These are phyloP conservation scores for Elephas maximus DNA, from an alignment of 2,113 vertebrate genomes.

Conservation along the genomic window DNA sequence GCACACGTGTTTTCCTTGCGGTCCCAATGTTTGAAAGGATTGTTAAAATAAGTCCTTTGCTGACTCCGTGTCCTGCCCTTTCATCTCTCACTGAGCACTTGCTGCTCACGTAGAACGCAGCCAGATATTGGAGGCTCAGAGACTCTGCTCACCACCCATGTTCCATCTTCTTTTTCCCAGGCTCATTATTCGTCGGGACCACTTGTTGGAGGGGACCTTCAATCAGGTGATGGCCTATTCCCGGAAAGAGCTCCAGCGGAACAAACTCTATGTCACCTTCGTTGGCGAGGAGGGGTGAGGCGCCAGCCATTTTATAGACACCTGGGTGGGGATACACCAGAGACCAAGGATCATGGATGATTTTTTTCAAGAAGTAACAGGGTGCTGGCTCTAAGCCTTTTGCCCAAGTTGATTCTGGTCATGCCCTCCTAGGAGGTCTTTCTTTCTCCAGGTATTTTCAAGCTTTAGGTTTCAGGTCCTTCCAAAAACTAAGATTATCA, in stretches of 20 bases:
- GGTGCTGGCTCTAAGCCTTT: not conserved
- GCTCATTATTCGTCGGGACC: conserved; percentile 96
- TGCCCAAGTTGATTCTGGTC: not conserved
- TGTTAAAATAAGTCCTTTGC: not conserved
- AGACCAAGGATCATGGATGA: too few species aligned
- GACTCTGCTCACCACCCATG: rapidly evolving
- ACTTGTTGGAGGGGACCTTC: conserved; percentile 97
- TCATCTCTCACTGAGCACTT: not conserved
- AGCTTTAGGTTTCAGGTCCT: not conserved
- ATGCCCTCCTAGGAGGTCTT: not conserved
- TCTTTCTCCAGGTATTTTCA: not conserved
- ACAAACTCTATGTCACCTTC: conserved; percentile 98
- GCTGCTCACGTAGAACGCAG: not conserved
- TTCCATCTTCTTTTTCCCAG: conserved; percentile 84
- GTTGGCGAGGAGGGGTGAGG: conserved; percentile 98
- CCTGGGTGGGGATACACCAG: not conserved
- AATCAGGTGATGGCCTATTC: conserved; percentile 99
- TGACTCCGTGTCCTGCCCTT: not conserved
- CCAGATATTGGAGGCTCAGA: not conserved
- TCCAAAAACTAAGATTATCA: not conserved
- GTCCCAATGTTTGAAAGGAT: not conserved
- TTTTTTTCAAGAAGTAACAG: not conserved
- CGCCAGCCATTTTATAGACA: not conserved
- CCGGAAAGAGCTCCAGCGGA: conserved; percentile 98
- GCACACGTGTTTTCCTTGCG: not conserved